Percentiles rank a stretch among this genome's conserved stretches.
Conservation (phyloP, 2,888 invertebrate species). For the Dorcus parallelipipedus region DNA sequence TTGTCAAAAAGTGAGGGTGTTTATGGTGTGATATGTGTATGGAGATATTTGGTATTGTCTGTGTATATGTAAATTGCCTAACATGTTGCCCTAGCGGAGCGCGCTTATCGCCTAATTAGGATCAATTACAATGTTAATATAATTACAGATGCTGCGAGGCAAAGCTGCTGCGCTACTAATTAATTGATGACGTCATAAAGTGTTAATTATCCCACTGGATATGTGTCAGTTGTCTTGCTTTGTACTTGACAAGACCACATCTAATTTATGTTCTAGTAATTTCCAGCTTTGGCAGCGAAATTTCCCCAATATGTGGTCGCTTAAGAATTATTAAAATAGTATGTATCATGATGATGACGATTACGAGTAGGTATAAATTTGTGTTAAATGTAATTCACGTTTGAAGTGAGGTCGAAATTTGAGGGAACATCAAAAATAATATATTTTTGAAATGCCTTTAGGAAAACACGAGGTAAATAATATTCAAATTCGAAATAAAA, state of each 20-base stretch:
- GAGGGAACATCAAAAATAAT: background rate
- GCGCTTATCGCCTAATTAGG: slow-evolving; percentile 25
- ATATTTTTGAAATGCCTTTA: slow-evolving; percentile 1
- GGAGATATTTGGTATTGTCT: background rate
- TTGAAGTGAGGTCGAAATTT: background rate
- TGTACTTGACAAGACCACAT: background rate
- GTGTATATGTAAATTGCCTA: slow-evolving; percentile 11
- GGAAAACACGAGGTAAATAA: slow-evolving; percentile 9
- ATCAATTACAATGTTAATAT: slow-evolving; percentile 28
- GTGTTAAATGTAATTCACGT: background rate
- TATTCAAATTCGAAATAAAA: too few relatives aligned
- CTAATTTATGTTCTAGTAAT: background rate
- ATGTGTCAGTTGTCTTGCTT: background rate
- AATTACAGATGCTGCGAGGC: slow-evolving; percentile 25
- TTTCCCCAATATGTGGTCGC: too few relatives aligned
- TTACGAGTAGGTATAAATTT: background rate
- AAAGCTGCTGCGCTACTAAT: slow-evolving; percentile 25
- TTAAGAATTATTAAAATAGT: background rate
- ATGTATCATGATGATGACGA: background rate
- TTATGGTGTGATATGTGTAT: too few relatives aligned
- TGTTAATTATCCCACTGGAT: slow-evolving; percentile 20
- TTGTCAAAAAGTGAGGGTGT: too few relatives aligned
- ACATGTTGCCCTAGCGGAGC: slow-evolving; percentile 9
- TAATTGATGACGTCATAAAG: slow-evolving; percentile 29
- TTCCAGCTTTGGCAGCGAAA: background rate